Percentiles rank a stretch among this genome's conserved stretches.
These are phyloP conservation scores for Agrochola lychnidis DNA, from an alignment of 2,888 invertebrate genomes.

Conservation along the genomic window DNA sequence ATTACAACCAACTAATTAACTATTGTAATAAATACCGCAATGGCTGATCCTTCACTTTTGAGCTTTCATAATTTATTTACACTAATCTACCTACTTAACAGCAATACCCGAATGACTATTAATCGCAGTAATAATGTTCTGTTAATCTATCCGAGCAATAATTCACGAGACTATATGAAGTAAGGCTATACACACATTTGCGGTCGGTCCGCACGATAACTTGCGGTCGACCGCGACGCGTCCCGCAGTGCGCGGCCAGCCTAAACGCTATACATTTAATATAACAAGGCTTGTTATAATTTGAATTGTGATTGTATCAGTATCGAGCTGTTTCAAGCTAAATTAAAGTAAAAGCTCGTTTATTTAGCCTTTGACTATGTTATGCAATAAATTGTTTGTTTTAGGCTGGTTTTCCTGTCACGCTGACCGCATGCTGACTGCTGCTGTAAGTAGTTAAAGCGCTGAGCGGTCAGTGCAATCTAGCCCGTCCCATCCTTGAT, in stretches of 20 bases:
- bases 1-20: too few species aligned
- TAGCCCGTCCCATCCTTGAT: too few species aligned
- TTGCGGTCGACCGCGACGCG: constrained; percentile 59
- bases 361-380: neutral
- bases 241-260: constrained; percentile 39
- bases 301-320: constrained; percentile 31
- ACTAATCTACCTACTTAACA: constrained; percentile 28
- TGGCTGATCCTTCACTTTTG: constrained; percentile 13
- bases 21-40: neutral
- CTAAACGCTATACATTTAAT: constrained; percentile 49
- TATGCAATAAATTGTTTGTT: neutral
- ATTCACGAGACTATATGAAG: constrained; percentile 37
- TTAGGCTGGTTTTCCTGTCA: too few species aligned
- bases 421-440: too few species aligned
- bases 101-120: constrained; percentile 28
- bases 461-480: too few species aligned
- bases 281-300: constrained; percentile 31
- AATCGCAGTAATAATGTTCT: constrained; percentile 31
- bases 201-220: constrained; percentile 50
- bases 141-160: constrained; percentile 37
- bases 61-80: constrained; percentile 7
- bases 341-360: constrained; percentile 20
- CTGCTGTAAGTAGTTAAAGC: too few species aligned
- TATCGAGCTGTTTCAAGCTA: constrained; percentile 3
- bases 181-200: constrained; percentile 31